Base-by-base conservation (phyloP, 2,888 invertebrate species). In the Timandra comae region DNA sequence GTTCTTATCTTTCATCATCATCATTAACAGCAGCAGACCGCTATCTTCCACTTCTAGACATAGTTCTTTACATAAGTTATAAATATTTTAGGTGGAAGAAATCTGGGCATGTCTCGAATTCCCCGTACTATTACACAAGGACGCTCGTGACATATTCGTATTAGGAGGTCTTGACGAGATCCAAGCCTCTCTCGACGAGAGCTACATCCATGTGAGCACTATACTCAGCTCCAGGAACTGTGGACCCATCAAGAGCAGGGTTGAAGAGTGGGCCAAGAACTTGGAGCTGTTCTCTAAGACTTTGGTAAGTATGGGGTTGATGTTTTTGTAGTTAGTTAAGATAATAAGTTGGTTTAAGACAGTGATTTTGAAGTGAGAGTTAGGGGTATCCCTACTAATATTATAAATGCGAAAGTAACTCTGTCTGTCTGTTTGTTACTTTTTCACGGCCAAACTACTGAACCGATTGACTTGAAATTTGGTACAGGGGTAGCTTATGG, bases 211-310 rank as follows among this genome's bases (percentile, higher is more conserved):
- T 59, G 88, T 97, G 22, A 91, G 92, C 49, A 97, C 96, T 0
- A 95, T 97, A 28, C 90, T 93, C 0, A 95, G 95, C 54, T 96
- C 96, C 0, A 87, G 94, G 28, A 92, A 93, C 71, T 94, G 95
- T 7, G 95, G 92, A 0, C 95, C 95, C 0, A 95, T 97, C 37
- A 93, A 91, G 60, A 67, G 89, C 10, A 82, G 92, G 30, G 95
- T 96, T 0, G 93, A 95, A 26, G 94, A 95, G 42, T 97, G 96
- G 97, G 82, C 87, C 1, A 87, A 80, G 39, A 88, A 91, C 40
- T 76, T 95, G 44, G 93, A 96, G 7, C 75, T 93, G n/a, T 95
- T 97, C 63, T 79, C 91, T 1, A 90, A 87, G 52, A 95, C 95
- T n/a, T 69, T 97, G 80, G 96, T 94, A 74, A 67, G 67, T 59